These are phyloP conservation scores for Bombus impatiens DNA, from an alignment of 1,140 invertebrate genomes.

Conservation along the genomic window DNA sequence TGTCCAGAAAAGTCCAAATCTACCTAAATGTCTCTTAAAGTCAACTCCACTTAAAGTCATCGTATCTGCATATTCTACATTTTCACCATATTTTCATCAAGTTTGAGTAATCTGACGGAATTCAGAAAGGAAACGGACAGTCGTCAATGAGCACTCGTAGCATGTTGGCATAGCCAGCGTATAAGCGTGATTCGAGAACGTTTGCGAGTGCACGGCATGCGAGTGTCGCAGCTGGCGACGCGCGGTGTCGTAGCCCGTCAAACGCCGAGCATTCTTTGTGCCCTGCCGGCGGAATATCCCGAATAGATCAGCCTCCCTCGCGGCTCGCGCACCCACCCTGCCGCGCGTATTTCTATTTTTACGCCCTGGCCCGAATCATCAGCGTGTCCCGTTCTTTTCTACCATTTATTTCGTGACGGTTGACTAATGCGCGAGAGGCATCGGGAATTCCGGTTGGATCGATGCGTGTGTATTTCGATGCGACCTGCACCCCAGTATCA, in stretches of 20 bases:
- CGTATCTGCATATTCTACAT: no score
- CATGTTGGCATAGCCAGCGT: background rate
- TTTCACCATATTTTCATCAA: no score
- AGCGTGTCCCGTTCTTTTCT: slow-evolving; percentile 43
- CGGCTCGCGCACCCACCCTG: slow-evolving; percentile 22
- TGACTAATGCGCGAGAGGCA: slow-evolving; percentile 58
- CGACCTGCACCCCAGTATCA: background rate
- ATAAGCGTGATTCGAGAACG: no score
- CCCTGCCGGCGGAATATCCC: slow-evolving; percentile 62
- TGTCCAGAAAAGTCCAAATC: background rate
- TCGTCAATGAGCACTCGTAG: background rate
- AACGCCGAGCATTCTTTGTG: slow-evolving; percentile 74
- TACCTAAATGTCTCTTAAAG: background rate
- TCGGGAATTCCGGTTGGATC: slow-evolving; percentile 56
- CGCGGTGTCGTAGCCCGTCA: slow-evolving; percentile 67
- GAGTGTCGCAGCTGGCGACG: slow-evolving; percentile 48
- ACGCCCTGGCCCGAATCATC: slow-evolving; percentile 56
- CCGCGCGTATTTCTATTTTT: slow-evolving; percentile 60
- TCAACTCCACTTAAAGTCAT: no score
- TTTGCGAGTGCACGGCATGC: slow-evolving; percentile 5
- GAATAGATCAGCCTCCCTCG: slow-evolving; percentile 70
- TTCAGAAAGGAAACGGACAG: background rate
- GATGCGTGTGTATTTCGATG: slow-evolving; percentile 32
- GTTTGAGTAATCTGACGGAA: background rate
- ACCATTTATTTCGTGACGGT: slow-evolving; percentile 53